Evolutionary conservation across 30 jellyfish, hydroid and myxozoan genomes (phyloP).

Genomic region (Nemopilema nomurai): DNA sequence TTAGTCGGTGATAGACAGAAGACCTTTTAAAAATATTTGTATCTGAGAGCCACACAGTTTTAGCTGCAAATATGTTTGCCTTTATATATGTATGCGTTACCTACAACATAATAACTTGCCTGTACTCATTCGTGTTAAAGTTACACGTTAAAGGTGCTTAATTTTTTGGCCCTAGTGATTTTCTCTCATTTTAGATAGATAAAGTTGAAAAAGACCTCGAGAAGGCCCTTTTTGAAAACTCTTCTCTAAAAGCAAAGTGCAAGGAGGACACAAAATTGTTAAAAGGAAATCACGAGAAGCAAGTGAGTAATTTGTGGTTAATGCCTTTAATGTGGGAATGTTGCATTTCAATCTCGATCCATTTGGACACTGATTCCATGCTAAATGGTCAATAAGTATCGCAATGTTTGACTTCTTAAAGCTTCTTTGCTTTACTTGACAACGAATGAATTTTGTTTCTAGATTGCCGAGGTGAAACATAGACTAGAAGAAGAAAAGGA

Average conservation of each 20-base stretch:
- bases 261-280: conserved; percentile 10
- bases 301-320: conserved; percentile 5
- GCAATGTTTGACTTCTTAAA: not conserved
- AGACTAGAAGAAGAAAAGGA: conserved; percentile 30
- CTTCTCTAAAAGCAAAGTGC: conserved; percentile 12
- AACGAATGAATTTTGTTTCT: not conserved
- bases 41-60: too few relatives aligned
- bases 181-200: conserved; percentile 6
- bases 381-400: not conserved
- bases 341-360: not conserved
- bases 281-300: conserved; percentile 13
- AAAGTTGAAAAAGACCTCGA: conserved; percentile 49
- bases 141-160: not conserved
- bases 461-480: conserved; percentile 31
- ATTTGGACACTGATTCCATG: not conserved
- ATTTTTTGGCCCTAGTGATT: not conserved
- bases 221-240: conserved; percentile 37
- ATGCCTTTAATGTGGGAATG: not conserved
- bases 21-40: too few relatives aligned
- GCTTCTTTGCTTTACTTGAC: not conserved
- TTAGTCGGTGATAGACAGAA: too few relatives aligned
- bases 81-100: too few relatives aligned
- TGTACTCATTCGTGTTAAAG: too few relatives aligned
- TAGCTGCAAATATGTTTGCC: too few relatives aligned
- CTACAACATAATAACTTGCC: too few relatives aligned